Base-by-base conservation (phyloP, 1,140 invertebrate species). In the Proctacanthus coquilletti region DNA sequence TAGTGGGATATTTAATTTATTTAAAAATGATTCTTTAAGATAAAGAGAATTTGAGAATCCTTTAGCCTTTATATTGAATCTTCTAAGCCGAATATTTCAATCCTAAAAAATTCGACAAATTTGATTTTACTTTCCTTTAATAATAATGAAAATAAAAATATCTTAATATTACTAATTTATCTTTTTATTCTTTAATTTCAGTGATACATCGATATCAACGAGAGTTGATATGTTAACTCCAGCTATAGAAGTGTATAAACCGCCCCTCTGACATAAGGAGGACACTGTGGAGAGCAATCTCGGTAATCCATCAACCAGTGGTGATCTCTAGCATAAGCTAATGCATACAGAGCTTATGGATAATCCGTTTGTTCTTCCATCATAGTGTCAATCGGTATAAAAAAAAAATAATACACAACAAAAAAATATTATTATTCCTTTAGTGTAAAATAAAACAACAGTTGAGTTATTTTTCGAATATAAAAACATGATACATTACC, bases 261-360 rank as follows among this genome's bases (percentile, higher is more conserved):
- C 67, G 50, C 69, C 70, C 36, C 71, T 72, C 67, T 72, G 70
- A 73, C 70, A 68, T 52, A 68, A 69, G 56, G 70, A 73, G 52
- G 70, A 73, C 57, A 72, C 69, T 61, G 66, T 68, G 49, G 70
- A 72, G 61, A 71, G 68, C 59, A 67, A 68, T 48, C 60, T 71
- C 59, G 64, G 66, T 52, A 69, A 55, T 55, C 56, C 56, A 46
- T 59, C 56, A 46, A 59, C 56, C 39, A 59, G 56, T 53, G 58
- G 56, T 45, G 56, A 56, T 47, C 54, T 59, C 42, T 59, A 59
- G 53, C 55, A 59, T 45, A 44, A 51, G 46, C 50, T 56, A 42
- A 29, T 49, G 39, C 5, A 38, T 19, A n/a, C 30, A 18, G 36
- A 38, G 40, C 39, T 36, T 48, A 57, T 47, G 55, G 55, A 58